Percentiles rank a stretch among this genome's conserved stretches.
These are phyloP conservation scores for Hapalemur alaotrensis DNA, from an alignment of 2,797 vertebrate species.

Conservation along the genomic window DNA sequence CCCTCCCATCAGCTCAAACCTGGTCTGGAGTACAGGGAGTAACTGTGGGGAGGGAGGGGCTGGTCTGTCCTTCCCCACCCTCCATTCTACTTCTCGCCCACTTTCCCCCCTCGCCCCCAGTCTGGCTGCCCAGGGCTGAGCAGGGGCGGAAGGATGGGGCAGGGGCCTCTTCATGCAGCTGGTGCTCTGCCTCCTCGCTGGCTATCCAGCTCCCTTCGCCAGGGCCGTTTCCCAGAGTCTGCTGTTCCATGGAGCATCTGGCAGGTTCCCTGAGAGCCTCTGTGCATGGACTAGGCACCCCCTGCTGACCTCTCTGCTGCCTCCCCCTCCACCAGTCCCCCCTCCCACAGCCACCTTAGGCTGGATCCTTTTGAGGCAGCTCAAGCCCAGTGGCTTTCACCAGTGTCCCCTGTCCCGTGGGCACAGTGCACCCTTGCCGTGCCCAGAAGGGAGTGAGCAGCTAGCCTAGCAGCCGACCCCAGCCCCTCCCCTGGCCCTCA, in stretches of 20 bases:
- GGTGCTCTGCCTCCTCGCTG: neutral
- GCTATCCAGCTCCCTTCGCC: neutral
- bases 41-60: rapidly evolving
- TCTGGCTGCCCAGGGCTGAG: neutral
- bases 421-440: neutral
- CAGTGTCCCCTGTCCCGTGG: neutral
- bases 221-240: neutral
- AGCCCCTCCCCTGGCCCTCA: neutral
- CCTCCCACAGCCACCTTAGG: neutral
- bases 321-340: neutral
- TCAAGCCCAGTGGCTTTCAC: neutral
- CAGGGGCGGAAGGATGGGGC: no score
- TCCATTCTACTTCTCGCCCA: rapidly evolving
- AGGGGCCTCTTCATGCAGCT: neutral
- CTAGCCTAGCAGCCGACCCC: rapidly evolving
- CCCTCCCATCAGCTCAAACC: neutral
- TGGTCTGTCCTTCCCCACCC: neutral
- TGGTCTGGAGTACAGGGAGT: neutral
- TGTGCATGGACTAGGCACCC: rapidly evolving
- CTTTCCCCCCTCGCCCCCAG: rapidly evolving
- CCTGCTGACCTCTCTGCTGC: neutral
- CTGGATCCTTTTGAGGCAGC: neutral
- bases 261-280: neutral
- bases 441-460: neutral
- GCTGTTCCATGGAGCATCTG: rapidly evolving